A percentile compares a stretch with the other conserved stretches of the same genome.
phyloP scores from a whole-genome alignment of 1,140 invertebrate species.

The Probaryconus sp. region DNA sequence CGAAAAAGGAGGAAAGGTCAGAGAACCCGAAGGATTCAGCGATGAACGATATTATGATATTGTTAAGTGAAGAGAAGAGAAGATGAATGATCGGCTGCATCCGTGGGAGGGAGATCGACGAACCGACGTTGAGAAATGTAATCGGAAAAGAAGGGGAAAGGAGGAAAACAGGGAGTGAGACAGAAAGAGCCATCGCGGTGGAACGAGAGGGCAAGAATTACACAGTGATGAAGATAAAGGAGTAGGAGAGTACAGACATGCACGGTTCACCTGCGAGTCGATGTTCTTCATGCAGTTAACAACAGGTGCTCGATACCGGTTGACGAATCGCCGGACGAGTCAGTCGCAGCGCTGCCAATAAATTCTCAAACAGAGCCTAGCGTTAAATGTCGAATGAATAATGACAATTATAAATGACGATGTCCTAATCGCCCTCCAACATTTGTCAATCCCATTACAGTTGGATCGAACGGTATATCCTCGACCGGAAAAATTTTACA shows the following conservation, averaged over 20 bases:
- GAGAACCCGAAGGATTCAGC: conserved; percentile 43
- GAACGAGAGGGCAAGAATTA: conserved; percentile 36
- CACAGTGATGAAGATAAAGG: conserved; percentile 44
- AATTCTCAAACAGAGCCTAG: too few species aligned
- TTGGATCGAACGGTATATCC: too few species aligned
- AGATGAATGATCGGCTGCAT: conserved; percentile 59
- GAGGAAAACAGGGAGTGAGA: conserved; percentile 38
- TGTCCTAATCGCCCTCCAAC: too few species aligned
- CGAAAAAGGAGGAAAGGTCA: conserved; percentile 47
- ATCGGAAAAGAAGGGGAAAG: conserved; percentile 50
- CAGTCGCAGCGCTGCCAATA: conserved; percentile 3
- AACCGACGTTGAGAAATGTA: conserved; percentile 44
- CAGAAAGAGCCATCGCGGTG: conserved; percentile 24
- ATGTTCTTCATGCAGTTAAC: conserved; percentile 52
- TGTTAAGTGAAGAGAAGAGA: conserved; percentile 53
- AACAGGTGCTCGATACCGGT: conserved; percentile 61
- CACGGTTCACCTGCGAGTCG: conserved; percentile 48
- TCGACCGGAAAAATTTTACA: too few species aligned
- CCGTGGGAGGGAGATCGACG: conserved; percentile 54
- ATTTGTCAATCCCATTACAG: too few species aligned
- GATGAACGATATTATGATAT: conserved; percentile 56
- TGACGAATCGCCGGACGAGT: conserved; percentile 43
- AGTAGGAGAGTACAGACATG: conserved; percentile 43
- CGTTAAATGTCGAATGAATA: too few species aligned
- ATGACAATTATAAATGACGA: too few species aligned